Base-by-base conservation (phyloP, 2,888 invertebrate genomes). In the Teinopalpus imperialis region DNA sequence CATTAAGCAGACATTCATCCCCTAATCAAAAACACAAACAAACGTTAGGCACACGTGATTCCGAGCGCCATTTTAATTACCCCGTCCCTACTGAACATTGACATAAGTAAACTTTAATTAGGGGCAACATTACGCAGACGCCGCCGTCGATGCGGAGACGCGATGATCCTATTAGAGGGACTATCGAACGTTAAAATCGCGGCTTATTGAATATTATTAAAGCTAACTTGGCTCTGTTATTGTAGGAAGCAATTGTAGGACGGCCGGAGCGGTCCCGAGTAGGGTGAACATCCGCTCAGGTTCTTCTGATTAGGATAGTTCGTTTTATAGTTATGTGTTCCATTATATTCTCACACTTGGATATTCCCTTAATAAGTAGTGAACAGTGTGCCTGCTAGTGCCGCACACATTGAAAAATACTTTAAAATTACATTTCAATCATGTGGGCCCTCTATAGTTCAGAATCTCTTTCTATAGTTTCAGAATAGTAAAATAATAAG, bases 81-180 rank as follows among this genome's bases (percentile, higher is more conserved):
- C 18, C 44, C 29, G 6, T n/a, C 12, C 43, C 41, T n/a, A 39
- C 21, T 39, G 35, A 32, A 35, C 48, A 40, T 36, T 27, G 45
- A 45, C 44, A 39, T 48, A 31, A 48, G 48, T 45, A 31, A 39
- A 45, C 48, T 45, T 51, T 48, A 51, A 51, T 51, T 51, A 45
- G 39, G 23, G 34, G 30, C 26, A 29, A 35, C 39, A 35, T 34
- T 48, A 44, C 32, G 16, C 8, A 14, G 5, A 21, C 24, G 30
- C 32, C 42, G 32, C 32, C 26, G 16, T 4, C 16, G 36, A 7
- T 16, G 29, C n/a, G 32, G 39, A 34, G 43, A 31, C 27, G 20
- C 43, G 16, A 44, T 62, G 63, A 66, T 64, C 67, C 65, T 56
- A 60, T 63, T 62, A 61, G 51, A 48, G 44, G 46, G 45, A 41